Evolutionary conservation across 2,797 vertebrate species (phyloP), one percentile per base, ranked within the genome.

Genomic region (Ctenochaetus hawaiiensis): DNA sequence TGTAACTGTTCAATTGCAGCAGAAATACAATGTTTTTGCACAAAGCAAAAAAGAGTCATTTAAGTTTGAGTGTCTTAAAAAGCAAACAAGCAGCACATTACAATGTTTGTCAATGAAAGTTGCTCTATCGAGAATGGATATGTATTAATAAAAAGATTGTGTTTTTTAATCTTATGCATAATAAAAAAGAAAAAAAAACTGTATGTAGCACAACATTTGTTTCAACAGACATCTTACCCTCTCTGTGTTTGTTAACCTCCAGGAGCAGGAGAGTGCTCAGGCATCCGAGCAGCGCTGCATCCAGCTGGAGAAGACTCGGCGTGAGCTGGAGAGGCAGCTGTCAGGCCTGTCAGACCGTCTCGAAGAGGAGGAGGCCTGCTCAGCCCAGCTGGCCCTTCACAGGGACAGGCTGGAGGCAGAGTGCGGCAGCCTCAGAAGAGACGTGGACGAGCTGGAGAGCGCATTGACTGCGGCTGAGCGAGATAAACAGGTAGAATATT

Each of bases 401-500:
- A 82, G 88, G 56, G 92, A 92, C 58, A 81, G 90, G 37, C 93
- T 95, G 84, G 92, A 95, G 86, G 76, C 78, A 0, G 94, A 96
- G 87, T 94, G 94, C 84, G 67, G 92, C 78, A 86, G 78, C 89
- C 93, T 95, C 48, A 87, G 91, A 17, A 83, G 72, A 49, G 93
- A 94, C 88, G 77, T 96, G 81, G 94, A 95, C 18, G 91, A 95
- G 13, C 87, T 95, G 89, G 94, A 95, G 84, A 80, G 62, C 44
- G 86, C 86, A 0, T 84, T 96, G 62, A 89, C 81, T 1, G 63
- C 59, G 0, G 89, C 92, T 3, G 92, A 95, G 65, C 87, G 71
- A 47, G 91, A 90, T 8, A 95, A 94, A 72, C 90, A 94, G 95
- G 95, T 96, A 87, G 60, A 77, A 18, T 13, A 23, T 37, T 10